Base-by-base conservation (phyloP, 2,113 vertebrate genomes). In the Engraulis encrasicolus region DNA sequence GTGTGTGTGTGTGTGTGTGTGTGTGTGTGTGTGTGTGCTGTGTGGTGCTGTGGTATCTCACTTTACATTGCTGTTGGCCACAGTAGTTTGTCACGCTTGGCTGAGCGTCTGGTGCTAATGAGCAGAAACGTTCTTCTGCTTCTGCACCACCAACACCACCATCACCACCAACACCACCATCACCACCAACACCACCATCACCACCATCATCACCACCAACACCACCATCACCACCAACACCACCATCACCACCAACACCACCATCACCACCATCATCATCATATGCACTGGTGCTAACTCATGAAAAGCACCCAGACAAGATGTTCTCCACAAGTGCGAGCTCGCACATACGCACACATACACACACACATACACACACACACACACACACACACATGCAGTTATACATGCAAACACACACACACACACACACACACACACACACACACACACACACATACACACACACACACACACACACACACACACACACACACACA, bases 21-120 rank as follows among this genome's bases (percentile, higher is more conserved):
- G n/a, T n/a, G n/a, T n/a, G n/a, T n/a, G n/a, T n/a, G n/a, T n/a
- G n/a, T n/a, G n/a, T n/a, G n/a, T n/a, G n/a, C n/a, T n/a, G n/a
- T n/a, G 31, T 74, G 66, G n/a, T 74, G 66, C 66, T 3, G 66
- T 74, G 66, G 27, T 74, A 74, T 74, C 66, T 74, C 66, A 74
- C 66, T 74, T 14, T 74, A 74, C 66, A 74, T 3, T 45, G 3
- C 40, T 45, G 40, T 45, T 45, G 3, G 66, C 66, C 66, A 74
- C 66, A 74, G 66, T 31, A 74, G 11, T 74, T 74, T 36, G 66
- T 74, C 31, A 34, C 27, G 27, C 66, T 74, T 74, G 23, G 66
- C 66, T 71, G 27, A 34, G 14, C 27, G 2, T 23, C 66, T 17
- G 66, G 23, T 74, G 23, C 34, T 74, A 74, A 74, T 74, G 66